These are phyloP conservation scores for Drosophila neutralis DNA, from an alignment of 2,888 invertebrate species.

Conservation along the genomic window DNA sequence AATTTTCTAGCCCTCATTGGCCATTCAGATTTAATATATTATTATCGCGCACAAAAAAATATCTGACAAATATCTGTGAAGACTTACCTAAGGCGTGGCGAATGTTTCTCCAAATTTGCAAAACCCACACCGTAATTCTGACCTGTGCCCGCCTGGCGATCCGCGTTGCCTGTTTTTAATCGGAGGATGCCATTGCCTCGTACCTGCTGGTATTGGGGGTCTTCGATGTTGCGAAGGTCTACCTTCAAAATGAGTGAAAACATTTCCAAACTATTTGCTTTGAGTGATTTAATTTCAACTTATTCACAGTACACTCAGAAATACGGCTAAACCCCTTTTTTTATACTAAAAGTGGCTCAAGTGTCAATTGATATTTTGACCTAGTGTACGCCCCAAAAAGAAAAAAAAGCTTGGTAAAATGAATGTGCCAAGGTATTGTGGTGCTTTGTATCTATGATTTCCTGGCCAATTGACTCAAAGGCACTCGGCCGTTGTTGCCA, in stretches of 20 bases:
- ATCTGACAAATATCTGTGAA: too few species aligned
- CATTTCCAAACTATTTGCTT: background rate
- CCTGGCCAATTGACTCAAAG: constrained; percentile 17
- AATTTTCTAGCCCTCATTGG: too few species aligned
- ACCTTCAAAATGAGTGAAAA: background rate
- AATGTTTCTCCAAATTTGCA: too few species aligned
- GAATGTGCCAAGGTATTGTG: constrained; percentile 8
- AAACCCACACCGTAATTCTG: too few species aligned
- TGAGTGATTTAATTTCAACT: background rate
- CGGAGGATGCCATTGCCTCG: background rate
- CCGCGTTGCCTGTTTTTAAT: too few species aligned
- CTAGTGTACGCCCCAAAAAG: constrained; percentile 2
- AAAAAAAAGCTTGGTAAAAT: background rate
- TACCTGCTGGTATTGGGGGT: background rate
- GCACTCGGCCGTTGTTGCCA: constrained; percentile 18
- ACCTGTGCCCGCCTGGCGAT: too few species aligned
- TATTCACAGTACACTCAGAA: background rate
- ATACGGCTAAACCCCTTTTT: background rate
- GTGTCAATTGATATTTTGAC: constrained; percentile 6
- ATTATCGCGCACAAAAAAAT: too few species aligned
- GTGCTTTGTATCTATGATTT: constrained; percentile 7
- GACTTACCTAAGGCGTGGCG: too few species aligned
- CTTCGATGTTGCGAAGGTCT: background rate
- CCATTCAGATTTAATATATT: too few species aligned
- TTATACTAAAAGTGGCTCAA: background rate